These are phyloP conservation scores for Sycophaga agraensis DNA, from an alignment of 1,140 invertebrate genomes.

Conservation along the genomic window DNA sequence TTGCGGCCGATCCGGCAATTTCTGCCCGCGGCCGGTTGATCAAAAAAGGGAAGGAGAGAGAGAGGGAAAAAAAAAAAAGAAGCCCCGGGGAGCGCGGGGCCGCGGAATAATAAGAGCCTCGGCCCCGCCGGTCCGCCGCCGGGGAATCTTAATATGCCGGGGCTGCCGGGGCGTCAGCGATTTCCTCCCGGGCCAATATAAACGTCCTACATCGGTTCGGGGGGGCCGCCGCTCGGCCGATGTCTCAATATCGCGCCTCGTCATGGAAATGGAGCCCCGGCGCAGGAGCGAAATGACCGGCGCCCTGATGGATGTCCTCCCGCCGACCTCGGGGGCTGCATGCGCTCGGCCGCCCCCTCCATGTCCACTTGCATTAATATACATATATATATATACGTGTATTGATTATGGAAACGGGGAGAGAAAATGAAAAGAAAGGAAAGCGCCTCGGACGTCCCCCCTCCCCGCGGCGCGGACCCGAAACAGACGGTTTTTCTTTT, in stretches of 20 bases:
- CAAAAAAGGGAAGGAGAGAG: too few species aligned
- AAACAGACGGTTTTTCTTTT: not conserved
- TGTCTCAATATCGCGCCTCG: slow-evolving; percentile 36
- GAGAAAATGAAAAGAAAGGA: not conserved
- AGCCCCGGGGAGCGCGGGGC: slow-evolving; percentile 10
- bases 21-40: too few species aligned
- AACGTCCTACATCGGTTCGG: slow-evolving; percentile 55
- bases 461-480: not conserved
- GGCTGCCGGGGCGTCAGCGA: slow-evolving; percentile 44
- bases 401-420: too few species aligned
- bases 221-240: slow-evolving; percentile 26
- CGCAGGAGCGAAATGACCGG: slow-evolving; percentile 13
- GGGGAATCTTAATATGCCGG: slow-evolving; percentile 56
- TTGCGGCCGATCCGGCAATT: too few species aligned
- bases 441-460: not conserved
- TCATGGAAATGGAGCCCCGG: slow-evolving; percentile 27
- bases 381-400: too few species aligned
- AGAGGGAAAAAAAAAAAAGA: slow-evolving; percentile 1
- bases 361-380: too few species aligned
- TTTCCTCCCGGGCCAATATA: slow-evolving; percentile 53
- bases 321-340: not conserved
- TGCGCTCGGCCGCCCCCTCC: too few species aligned
- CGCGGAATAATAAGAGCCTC: slow-evolving; percentile 32
- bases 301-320: slow-evolving; percentile 19
- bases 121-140: too few species aligned